Conservation (phyloP, 2,797 vertebrate species). For the Momotus momota region DNA sequence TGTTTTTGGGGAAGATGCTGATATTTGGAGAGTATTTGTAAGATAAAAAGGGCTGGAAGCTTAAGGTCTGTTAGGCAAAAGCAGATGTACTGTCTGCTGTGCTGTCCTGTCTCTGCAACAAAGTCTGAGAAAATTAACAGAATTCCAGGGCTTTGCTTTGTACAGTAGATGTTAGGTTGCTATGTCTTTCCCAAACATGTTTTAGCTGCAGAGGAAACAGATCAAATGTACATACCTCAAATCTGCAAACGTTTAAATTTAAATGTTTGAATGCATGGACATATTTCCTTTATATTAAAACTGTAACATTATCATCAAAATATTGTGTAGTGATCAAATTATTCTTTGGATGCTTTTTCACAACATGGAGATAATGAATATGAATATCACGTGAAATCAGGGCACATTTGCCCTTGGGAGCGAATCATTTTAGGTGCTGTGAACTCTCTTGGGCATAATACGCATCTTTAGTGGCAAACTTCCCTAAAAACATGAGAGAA, state of each 20-base stretch:
- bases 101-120: background rate
- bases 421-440: background rate
- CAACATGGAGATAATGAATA: background rate
- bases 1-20: background rate
- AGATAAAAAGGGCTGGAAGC: background rate
- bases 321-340: background rate
- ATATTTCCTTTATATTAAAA: background rate
- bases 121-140: background rate
- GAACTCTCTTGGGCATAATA: background rate
- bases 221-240: background rate
- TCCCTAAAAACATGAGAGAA: background rate
- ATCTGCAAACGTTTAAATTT: background rate
- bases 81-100: background rate
- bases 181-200: background rate
- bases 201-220: background rate
- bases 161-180: background rate
- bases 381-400: background rate
- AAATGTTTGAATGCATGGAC: background rate
- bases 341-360: background rate
- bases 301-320: background rate
- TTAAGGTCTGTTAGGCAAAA: background rate
- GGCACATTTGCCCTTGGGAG: background rate
- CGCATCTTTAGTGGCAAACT: background rate
- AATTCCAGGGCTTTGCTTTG: background rate
- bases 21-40: background rate